Conservation (phyloP, 2,113 vertebrate species). For the Cepphus grylle region DNA sequence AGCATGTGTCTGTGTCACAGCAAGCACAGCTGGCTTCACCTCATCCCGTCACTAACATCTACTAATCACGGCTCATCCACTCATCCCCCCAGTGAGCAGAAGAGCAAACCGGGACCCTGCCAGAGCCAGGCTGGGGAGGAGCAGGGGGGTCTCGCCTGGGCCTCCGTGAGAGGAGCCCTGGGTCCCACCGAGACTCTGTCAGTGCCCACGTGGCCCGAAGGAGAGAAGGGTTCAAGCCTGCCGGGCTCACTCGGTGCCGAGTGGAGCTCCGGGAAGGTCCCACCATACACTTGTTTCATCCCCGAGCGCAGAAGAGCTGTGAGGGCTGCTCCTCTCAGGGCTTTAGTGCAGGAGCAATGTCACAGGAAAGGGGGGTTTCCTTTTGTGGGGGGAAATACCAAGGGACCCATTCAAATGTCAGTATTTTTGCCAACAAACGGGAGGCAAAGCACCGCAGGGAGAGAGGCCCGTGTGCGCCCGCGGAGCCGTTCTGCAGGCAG, state of each 20-base stretch:
- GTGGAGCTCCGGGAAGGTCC: not conserved
- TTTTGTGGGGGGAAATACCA: accelerated
- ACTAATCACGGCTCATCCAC: not conserved
- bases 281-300: accelerated
- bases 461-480: not conserved
- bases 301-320: not conserved
- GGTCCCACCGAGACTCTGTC: not conserved
- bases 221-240: not conserved
- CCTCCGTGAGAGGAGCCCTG: too few relatives aligned
- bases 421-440: not conserved
- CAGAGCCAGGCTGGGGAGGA: not conserved
- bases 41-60: not conserved
- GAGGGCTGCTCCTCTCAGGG: not conserved
- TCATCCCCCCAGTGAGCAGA: not conserved
- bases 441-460: accelerated
- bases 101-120: not conserved
- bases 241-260: accelerated
- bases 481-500: not conserved
- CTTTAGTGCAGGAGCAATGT: too few relatives aligned
- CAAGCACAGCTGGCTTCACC: not conserved
- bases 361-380: accelerated
- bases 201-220: too few relatives aligned
- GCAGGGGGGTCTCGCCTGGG: not conserved
- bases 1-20: not conserved
- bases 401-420: too few relatives aligned